These are phyloP conservation scores for Perognathus longimembris DNA, from an alignment of 2,113 vertebrate genomes.

Conservation along the genomic window DNA sequence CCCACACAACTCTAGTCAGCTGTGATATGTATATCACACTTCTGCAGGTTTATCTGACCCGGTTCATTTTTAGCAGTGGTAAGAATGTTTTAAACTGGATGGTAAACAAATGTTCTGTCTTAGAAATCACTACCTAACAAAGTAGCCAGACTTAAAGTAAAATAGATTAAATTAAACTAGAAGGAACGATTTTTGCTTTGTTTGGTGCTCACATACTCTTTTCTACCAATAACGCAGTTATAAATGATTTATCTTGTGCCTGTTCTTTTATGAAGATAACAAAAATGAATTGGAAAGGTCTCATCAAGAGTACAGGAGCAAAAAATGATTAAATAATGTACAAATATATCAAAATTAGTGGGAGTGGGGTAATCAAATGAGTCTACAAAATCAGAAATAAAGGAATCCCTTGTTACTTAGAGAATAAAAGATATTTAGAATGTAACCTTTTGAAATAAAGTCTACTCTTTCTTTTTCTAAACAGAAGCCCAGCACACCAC, in stretches of 20 bases:
- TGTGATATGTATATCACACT: conserved; percentile 59
- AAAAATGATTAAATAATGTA: conserved; percentile 3
- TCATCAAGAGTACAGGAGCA: neutral
- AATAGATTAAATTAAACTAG: neutral
- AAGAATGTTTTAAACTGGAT: conserved; percentile 62
- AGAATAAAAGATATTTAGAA: neutral
- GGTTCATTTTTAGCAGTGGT: conserved; percentile 64
- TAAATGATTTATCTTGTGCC: neutral
- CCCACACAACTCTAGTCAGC: neutral
- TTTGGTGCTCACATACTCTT: neutral
- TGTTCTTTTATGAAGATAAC: conserved; percentile 22
- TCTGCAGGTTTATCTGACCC: conserved; percentile 52
- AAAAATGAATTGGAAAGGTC: neutral
- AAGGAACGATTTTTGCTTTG: conserved; percentile 48
- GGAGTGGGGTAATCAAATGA: neutral
- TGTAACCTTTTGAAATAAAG: conserved; percentile 9
- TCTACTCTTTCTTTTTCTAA: conserved; percentile 3
- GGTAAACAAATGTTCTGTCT: conserved; percentile 51
- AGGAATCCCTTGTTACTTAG: conserved; percentile 22
- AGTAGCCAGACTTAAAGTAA: conserved; percentile 32
- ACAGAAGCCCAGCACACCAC: neutral
- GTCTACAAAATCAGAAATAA: conserved; percentile 6
- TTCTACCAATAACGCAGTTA: conserved; percentile 29
- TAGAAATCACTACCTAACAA: conserved; percentile 25
- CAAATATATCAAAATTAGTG: neutral